Conservation (phyloP, 2,113 vertebrate genomes). For the Tichodroma muraria region DNA sequence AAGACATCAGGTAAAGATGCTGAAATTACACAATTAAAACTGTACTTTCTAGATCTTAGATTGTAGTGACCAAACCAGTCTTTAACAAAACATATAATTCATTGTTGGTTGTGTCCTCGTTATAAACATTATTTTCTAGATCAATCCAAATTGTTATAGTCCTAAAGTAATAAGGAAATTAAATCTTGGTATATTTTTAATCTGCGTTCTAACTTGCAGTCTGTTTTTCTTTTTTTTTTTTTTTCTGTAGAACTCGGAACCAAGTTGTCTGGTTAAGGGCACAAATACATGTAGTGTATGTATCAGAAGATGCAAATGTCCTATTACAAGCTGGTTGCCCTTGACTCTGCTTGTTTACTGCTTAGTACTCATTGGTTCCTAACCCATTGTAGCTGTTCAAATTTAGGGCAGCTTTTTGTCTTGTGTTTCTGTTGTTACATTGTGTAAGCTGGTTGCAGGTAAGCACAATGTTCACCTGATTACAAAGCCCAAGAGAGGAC, state of each 20-base stretch:
- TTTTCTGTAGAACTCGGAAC: background rate
- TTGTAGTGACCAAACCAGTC: background rate
- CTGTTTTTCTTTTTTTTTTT: background rate
- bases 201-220: background rate
- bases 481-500: background rate
- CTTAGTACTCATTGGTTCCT: background rate
- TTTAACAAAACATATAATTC: background rate
- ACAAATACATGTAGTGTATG: background rate
- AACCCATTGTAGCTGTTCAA: background rate
- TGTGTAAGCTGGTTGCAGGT: background rate
- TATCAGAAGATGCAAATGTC: background rate
- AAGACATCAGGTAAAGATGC: constrained; percentile 78
- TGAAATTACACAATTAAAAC: background rate
- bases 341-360: background rate
- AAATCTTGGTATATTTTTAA: background rate
- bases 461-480: background rate
- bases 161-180: background rate
- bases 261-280: background rate
- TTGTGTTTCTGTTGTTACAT: background rate
- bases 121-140: background rate
- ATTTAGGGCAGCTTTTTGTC: background rate
- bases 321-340: background rate
- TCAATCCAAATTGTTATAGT: background rate
- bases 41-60: background rate
- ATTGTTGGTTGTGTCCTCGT: background rate